Evolutionary conservation across 2,113 vertebrate species (phyloP).

Genomic region (Bombycilla garrulus): DNA sequence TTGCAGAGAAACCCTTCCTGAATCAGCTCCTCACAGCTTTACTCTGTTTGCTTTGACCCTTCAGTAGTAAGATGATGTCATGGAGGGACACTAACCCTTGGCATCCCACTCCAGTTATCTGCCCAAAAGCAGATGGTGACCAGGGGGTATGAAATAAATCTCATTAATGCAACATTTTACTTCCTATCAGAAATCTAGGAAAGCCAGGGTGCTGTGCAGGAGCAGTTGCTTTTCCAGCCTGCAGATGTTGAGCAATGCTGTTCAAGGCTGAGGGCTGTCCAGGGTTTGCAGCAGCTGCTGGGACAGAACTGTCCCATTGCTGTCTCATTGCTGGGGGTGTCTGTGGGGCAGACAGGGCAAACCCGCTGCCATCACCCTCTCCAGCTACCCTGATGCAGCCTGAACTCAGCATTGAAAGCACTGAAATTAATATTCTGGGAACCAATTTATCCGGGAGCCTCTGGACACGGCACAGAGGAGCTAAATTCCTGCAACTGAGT

Average conservation of each 20-base stretch:
- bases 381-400: background rate
- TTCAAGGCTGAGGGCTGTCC: background rate
- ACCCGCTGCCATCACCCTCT: accelerated
- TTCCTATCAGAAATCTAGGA: background rate
- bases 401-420: background rate
- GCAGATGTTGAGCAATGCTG: background rate
- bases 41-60: background rate
- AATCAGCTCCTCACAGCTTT: background rate
- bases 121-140: background rate
- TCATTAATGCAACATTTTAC: background rate
- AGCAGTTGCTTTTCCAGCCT: background rate
- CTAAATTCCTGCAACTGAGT: background rate
- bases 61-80: background rate
- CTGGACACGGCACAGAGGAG: background rate
- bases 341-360: background rate
- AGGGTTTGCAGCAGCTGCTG: background rate
- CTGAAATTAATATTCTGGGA: background rate
- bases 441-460: background rate
- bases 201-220: accelerated
- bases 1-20: background rate
- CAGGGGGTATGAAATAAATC: background rate
- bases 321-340: accelerated
- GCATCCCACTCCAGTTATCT: background rate
- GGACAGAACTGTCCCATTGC: background rate
- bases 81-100: background rate